Conservation (phyloP, 2,888 invertebrate genomes). For the Orthosia incerta region DNA sequence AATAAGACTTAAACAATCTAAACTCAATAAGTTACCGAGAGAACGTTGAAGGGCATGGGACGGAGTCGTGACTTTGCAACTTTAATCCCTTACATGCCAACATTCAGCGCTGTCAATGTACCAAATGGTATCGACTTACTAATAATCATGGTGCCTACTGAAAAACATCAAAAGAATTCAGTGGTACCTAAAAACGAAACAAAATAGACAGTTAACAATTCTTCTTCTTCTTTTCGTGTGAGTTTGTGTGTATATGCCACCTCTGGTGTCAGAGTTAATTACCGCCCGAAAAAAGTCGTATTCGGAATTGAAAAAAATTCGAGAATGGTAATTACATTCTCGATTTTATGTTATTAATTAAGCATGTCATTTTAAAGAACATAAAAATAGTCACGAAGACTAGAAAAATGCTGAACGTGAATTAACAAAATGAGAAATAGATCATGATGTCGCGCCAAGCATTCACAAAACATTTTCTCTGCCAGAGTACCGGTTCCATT, state of each 20-base stretch:
- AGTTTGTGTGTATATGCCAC: too few species aligned
- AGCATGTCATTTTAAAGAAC: neutral
- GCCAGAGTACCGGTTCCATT: conserved; percentile 21
- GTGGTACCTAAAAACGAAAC: neutral
- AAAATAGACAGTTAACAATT: neutral
- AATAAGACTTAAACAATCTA: conserved; percentile 13
- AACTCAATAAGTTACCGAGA: conserved; percentile 27
- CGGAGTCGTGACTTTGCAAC: conserved; percentile 40
- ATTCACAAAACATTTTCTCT: conserved; percentile 37
- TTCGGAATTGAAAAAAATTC: neutral
- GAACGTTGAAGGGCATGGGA: conserved; percentile 2
- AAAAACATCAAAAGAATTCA: conserved; percentile 3
- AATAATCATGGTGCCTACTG: neutral
- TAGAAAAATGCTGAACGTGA: conserved; percentile 11
- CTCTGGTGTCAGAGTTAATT: too few species aligned
- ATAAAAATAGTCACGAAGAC: neutral
- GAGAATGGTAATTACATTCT: neutral
- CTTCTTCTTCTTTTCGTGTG: too few species aligned
- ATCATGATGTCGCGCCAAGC: conserved; percentile 20
- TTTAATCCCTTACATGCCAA: conserved; percentile 23
- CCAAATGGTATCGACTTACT: neutral
- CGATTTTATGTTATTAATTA: neutral
- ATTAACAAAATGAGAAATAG: conserved; percentile 30
- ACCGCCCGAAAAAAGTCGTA: too few species aligned
- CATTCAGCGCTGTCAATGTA: conserved; percentile 7